Evolutionary conservation across 2,113 vertebrate genomes (phyloP).

Genomic region (Neoarius graeffei): DNA sequence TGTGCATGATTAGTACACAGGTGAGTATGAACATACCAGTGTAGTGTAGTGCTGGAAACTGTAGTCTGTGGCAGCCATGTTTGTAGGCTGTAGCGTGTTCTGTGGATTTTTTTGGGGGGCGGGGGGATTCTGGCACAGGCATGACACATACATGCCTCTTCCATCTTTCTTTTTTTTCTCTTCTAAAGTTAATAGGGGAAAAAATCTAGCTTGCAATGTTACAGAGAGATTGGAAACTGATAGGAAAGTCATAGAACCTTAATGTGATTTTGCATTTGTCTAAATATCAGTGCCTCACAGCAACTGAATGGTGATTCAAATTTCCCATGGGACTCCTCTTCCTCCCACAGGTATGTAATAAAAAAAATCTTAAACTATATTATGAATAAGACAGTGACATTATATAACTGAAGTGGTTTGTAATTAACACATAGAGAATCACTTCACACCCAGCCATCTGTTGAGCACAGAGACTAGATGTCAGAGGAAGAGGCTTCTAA

Average conservation of each 20-base stretch:
- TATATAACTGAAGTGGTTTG: conserved; percentile 36
- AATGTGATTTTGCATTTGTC: background rate
- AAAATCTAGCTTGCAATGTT: background rate
- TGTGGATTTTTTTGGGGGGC: no score
- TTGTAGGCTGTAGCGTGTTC: no score
- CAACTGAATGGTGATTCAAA: background rate
- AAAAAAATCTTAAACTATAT: background rate
- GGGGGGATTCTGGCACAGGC: background rate
- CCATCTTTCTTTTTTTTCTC: background rate
- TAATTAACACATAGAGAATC: conserved; percentile 49
- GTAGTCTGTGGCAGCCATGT: no score
- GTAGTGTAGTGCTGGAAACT: no score
- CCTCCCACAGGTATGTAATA: background rate
- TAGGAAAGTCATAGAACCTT: background rate
- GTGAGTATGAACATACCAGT: no score
- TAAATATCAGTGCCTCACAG: background rate
- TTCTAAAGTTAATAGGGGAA: background rate
- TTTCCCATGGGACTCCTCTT: background rate
- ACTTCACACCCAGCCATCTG: conserved; percentile 51
- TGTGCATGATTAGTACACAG: no score
- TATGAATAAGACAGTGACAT: conserved; percentile 19
- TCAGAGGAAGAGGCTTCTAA: conserved; percentile 14
- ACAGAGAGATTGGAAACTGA: background rate
- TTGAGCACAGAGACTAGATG: conserved; percentile 9
- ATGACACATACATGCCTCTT: background rate